Percentiles rank a stretch among this genome's conserved stretches.
Evolutionary conservation across 2,113 vertebrate species (phyloP).

Genomic region (Phaetusa simplex): DNA sequence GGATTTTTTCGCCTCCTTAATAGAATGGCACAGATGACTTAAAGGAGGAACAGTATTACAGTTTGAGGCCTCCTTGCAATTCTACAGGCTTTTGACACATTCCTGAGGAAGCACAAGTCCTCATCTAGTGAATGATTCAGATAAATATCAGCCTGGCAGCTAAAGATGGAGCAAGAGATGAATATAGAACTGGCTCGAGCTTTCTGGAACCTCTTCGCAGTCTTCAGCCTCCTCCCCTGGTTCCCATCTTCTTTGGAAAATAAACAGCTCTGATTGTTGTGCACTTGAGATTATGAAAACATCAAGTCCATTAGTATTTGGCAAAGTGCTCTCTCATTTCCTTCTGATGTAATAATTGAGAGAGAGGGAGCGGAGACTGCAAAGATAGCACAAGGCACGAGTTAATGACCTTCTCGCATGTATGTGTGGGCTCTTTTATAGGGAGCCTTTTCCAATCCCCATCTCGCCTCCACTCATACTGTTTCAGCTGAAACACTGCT

Average conservation of each 20-base stretch:
- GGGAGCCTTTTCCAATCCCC: conserved; percentile 46
- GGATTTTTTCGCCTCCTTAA: not conserved
- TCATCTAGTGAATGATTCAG: not conserved
- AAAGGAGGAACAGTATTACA: not conserved
- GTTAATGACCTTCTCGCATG: conserved; percentile 66
- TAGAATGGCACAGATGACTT: not conserved
- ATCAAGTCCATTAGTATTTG: conserved; percentile 64
- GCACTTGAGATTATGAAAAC: conserved; percentile 64
- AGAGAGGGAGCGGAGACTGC: conserved; percentile 23
- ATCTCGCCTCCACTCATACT: conserved; percentile 35
- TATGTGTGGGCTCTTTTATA: conserved; percentile 57
- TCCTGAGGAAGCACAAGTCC: not conserved
- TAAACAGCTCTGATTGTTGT: conserved; percentile 62
- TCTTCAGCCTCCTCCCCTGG: conserved; percentile 41
- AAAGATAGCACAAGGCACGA: conserved; percentile 57
- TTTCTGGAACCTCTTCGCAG: conserved; percentile 14
- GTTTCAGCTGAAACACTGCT: conserved; percentile 32
- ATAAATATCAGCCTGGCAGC: conserved; percentile 24
- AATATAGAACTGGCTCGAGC: conserved; percentile 35
- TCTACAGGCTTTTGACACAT: not conserved
- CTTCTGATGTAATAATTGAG: conserved; percentile 51
- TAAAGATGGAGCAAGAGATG: not conserved
- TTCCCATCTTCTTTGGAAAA: conserved; percentile 58
- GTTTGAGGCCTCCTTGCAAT: not conserved
- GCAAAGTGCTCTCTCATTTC: conserved; percentile 60